Base-by-base conservation (phyloP, 2,888 invertebrate genomes). In the Erebia palarica region DNA sequence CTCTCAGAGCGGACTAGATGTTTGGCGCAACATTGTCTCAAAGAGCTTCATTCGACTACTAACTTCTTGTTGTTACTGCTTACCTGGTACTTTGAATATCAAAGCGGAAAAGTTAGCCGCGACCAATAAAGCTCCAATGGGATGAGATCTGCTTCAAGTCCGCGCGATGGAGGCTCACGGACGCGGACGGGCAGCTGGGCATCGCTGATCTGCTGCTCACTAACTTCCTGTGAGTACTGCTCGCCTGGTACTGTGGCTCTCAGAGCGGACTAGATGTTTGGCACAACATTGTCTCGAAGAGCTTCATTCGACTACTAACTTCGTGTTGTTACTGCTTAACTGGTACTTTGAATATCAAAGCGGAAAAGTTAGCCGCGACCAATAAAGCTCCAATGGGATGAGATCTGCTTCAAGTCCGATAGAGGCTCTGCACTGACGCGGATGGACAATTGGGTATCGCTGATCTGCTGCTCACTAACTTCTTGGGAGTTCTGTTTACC, bases 61-160 rank as follows among this genome's bases (percentile, higher is more conserved):
- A n/a, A n/a, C 53, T 57, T 21, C 57, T 57, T 18, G 13, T 18
- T 1, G 13, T 21, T 27, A 11, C 21, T 21, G 57, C 11, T 57
- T 57, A 21, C 57, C 59, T 59, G 42, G 36, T 42, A 36, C 9
- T 59, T 42, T 16, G 36, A 8, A 8, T 53, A 3, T 53, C 7
- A 9, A 1, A 53, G 53, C 53, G 53, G 16, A n/a, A 21, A 21
- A 21, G 21, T 21, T 21, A 21, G 21, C 1, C 1, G 21, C 10
- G 44, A 44, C 1, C 1, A 44, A 44, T 44, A 44, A 9, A 9
- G 2, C 44, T 2, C 44, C 44, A 11, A 44, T n/a, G n/a, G n/a
- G n/a, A n/a, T n/a, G 91, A 99, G 93, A 99, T 99, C 81, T 99
- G 98, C 89, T 99, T 99, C 90, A 99, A 99, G 89, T 97, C 98